These are phyloP conservation scores for Sinocyclocheilus rhinocerous DNA, from an alignment of 2,113 vertebrate species.

Conservation along the genomic window DNA sequence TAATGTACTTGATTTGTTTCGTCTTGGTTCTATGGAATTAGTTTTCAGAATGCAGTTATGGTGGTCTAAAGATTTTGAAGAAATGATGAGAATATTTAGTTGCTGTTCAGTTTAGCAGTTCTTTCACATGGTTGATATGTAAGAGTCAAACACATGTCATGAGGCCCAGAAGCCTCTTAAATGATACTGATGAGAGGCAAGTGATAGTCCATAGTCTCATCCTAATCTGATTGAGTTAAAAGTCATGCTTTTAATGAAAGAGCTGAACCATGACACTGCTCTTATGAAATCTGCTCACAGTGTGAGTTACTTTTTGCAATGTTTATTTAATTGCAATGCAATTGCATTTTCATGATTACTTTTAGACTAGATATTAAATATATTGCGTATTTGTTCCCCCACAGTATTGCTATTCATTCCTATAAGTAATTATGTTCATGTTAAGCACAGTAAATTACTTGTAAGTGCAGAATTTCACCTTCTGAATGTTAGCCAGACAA, in stretches of 20 bases:
- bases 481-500: neutral
- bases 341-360: neutral
- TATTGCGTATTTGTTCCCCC: neutral
- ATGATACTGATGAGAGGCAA: constrained; percentile 24
- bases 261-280: constrained; percentile 3
- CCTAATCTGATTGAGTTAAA: constrained; percentile 8
- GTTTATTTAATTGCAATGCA: neutral
- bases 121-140: neutral
- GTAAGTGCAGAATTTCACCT: neutral
- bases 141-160: neutral
- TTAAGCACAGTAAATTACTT: neutral
- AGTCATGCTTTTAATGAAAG: constrained; percentile 32
- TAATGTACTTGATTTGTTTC: neutral
- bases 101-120: neutral
- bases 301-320: neutral
- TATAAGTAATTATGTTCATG: neutral
- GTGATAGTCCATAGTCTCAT: neutral
- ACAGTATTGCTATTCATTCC: neutral
- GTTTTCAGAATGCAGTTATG: neutral
- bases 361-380: neutral
- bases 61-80: neutral
- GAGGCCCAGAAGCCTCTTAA: neutral
- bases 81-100: neutral
- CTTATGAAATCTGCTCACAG: neutral
- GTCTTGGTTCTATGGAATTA: neutral